Evolutionary conservation across 2,888 invertebrate genomes (phyloP).

Genomic region (Rotaria magnacalcarata): DNA sequence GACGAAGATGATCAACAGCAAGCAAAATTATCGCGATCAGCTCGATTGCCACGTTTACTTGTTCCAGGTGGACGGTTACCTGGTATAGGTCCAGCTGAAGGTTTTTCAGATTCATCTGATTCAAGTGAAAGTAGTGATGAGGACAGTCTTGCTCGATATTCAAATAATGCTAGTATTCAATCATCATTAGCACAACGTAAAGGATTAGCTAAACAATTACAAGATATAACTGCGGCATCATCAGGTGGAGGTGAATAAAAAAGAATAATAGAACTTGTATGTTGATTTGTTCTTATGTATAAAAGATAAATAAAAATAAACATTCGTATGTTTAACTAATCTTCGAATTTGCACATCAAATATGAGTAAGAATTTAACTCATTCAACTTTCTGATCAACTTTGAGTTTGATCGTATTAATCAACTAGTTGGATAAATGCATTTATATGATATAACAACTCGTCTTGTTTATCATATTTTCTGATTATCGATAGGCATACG

Average conservation of each 20-base stretch:
- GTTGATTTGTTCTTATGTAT: not conserved
- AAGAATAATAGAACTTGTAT: not conserved
- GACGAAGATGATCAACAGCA: not conserved
- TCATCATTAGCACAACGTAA: conserved; percentile 2
- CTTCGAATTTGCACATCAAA: too few relatives aligned
- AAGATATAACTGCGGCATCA: not conserved
- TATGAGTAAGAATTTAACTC: too few relatives aligned
- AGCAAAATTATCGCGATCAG: not conserved
- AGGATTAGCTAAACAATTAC: not conserved
- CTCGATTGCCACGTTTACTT: not conserved
- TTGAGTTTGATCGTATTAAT: too few relatives aligned
- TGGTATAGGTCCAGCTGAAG: conserved; percentile 39
- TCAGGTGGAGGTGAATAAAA: not conserved
- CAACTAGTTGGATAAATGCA: too few relatives aligned
- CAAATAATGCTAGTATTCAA: not conserved
- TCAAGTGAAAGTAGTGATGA: conserved; percentile 32
- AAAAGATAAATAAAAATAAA: not conserved
- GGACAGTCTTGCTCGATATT: not conserved
- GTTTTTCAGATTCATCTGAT: conserved; percentile 42
- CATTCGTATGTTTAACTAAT: too few relatives aligned
- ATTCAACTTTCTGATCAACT: too few relatives aligned
- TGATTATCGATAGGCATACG: too few relatives aligned
- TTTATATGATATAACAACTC: too few relatives aligned
- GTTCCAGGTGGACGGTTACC: conserved; percentile 27
- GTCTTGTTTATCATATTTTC: too few relatives aligned